Evolutionary conservation across 2,797 vertebrate species (phyloP).

Genomic region (Synaphobranchus kaupii): DNA sequence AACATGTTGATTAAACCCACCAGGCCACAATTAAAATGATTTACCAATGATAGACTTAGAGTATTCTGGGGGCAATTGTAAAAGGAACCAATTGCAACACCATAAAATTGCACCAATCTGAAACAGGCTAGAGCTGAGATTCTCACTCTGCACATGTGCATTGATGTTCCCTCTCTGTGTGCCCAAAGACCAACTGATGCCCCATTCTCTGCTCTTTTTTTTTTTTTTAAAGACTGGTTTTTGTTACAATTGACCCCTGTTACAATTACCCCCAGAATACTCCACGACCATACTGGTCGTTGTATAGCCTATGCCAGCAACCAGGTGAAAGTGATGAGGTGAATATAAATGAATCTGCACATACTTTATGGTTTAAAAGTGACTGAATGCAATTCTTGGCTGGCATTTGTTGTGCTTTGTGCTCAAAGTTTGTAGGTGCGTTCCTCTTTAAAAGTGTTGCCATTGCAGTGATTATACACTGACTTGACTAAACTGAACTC

Average conservation of each 20-base stretch:
- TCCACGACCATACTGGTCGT: too few relatives aligned
- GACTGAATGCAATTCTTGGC: background rate
- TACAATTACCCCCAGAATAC: too few relatives aligned
- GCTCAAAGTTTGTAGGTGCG: background rate
- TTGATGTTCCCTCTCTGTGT: too few relatives aligned
- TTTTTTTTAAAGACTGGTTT: too few relatives aligned
- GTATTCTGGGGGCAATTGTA: too few relatives aligned
- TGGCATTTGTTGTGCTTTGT: background rate
- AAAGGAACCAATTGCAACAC: too few relatives aligned
- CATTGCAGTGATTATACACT: background rate
- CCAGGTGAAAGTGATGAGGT: background rate
- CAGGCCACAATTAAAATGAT: background rate
- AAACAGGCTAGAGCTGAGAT: too few relatives aligned
- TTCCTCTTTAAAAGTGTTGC: background rate
- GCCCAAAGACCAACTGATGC: too few relatives aligned
- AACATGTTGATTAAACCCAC: background rate
- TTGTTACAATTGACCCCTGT: too few relatives aligned
- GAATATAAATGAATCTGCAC: background rate
- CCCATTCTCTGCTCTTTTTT: too few relatives aligned
- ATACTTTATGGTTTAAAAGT: background rate
- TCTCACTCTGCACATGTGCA: too few relatives aligned
- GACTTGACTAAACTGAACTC: constrained; percentile 2
- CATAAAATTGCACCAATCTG: too few relatives aligned
- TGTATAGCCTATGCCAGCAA: background rate
- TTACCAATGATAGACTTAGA: background rate